Evolutionary conservation across 2,888 invertebrate species (phyloP).

Genomic region (Gymnoscelis rufifasciata): DNA sequence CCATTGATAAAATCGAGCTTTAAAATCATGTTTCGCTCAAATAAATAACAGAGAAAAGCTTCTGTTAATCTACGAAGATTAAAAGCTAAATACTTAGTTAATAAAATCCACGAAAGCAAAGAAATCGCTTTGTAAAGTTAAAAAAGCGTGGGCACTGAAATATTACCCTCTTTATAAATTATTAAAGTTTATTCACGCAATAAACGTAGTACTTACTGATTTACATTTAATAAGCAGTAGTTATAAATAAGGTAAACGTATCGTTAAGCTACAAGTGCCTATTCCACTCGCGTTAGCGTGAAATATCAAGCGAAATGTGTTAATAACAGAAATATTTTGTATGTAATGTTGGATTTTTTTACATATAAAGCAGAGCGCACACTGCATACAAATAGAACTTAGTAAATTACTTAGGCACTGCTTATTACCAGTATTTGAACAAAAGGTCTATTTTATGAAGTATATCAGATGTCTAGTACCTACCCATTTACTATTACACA

Average conservation of each 20-base stretch:
- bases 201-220: slow-evolving; percentile 8
- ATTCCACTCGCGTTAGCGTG: slow-evolving; percentile 6
- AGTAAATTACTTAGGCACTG: too few species aligned
- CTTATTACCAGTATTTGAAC: too few species aligned
- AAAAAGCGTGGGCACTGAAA: slow-evolving; percentile 8
- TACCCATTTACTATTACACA: too few species aligned
- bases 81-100: slow-evolving; percentile 4
- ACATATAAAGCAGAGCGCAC: too few species aligned
- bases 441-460: too few species aligned
- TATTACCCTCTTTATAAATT: slow-evolving; percentile 14
- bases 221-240: slow-evolving; percentile 12
- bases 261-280: slow-evolving; percentile 8
- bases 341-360: too few species aligned
- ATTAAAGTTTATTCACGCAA: slow-evolving; percentile 15
- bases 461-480: too few species aligned
- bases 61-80: neutral
- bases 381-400: too few species aligned
- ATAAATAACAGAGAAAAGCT: too few species aligned
- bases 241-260: slow-evolving; percentile 6
- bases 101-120: slow-evolving; percentile 5
- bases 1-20: too few species aligned
- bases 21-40: too few species aligned
- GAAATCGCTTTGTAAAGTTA: slow-evolving; percentile 13
- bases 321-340: neutral
- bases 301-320: neutral